These are phyloP conservation scores for Pomatostomus ruficeps DNA, from an alignment of 2,113 vertebrate species.

Conservation along the genomic window DNA sequence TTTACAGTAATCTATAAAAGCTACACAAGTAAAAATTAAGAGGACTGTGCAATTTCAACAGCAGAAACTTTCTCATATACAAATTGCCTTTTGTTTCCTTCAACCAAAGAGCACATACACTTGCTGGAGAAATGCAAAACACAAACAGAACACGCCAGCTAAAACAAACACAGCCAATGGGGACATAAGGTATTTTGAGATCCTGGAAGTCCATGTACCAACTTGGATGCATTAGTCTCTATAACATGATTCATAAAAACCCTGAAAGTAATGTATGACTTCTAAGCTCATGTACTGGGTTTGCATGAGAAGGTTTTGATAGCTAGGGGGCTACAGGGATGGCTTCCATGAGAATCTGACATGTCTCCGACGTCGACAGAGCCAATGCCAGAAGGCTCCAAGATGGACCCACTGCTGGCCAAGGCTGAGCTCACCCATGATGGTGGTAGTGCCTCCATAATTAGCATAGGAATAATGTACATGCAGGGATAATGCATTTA, in stretches of 20 bases:
- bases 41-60: not conserved
- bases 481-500: not conserved
- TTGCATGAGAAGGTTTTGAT: not conserved
- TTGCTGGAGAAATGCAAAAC: not conserved
- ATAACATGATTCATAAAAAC: not conserved
- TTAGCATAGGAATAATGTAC: not conserved
- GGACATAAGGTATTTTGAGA: not conserved
- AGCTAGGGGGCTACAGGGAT: not conserved
- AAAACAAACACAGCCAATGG: not conserved
- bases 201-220: not conserved
- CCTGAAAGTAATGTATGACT: not conserved
- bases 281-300: not conserved
- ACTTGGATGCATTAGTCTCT: not conserved
- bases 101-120: not conserved
- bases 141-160: not conserved
- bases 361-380: accelerated
- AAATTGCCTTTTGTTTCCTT: not conserved
- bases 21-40: not conserved
- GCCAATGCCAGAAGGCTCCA: not conserved
- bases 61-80: not conserved
- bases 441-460: not conserved
- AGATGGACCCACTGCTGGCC: accelerated
- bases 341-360: not conserved
- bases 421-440: not conserved
- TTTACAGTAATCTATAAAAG: not conserved